Base-by-base conservation (phyloP, 2,888 invertebrate genomes). In the Monoplex corrugatus region DNA sequence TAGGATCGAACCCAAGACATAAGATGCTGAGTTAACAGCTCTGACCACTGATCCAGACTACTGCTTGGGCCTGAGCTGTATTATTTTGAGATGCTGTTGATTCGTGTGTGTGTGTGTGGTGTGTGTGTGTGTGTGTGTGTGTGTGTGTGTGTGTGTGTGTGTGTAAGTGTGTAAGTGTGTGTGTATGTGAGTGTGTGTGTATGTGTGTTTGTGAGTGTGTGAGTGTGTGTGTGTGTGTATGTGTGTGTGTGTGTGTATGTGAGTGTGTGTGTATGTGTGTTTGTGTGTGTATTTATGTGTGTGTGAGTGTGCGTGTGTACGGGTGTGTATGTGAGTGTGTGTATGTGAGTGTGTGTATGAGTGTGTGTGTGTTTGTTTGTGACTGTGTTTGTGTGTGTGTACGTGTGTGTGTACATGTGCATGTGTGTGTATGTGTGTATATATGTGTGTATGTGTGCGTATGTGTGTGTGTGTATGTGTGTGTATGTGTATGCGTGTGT, bases 401-500 rank as follows among this genome's bases (percentile, higher is more conserved):
- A n/a, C n/a, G 68, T 68, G 68, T 68, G 68, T 68, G 68, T 68
- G 68, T n/a, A n/a, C n/a, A n/a, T n/a, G n/a, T 23, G 68, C n/a
- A n/a, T 23, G 68, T 23, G 68, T 68, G 68, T 23, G 68, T 23
- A 13, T 68, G 68, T 50, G 50, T n/a, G n/a, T n/a, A n/a, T n/a
- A n/a, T n/a, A n/a, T n/a, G n/a, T n/a, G n/a, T n/a, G n/a, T n/a
- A n/a, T n/a, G n/a, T n/a, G n/a, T n/a, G n/a, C n/a, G n/a, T n/a
- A n/a, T n/a, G n/a, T n/a, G n/a, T n/a, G n/a, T n/a, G n/a, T n/a
- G n/a, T n/a, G n/a, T n/a, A n/a, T n/a, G n/a, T n/a, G n/a, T n/a
- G n/a, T n/a, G n/a, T n/a, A n/a, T 68, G 68, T 68, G 68, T 68
- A n/a, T 68, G 68, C n/a, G 68, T 68, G 68, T 68, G 68, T 68